Percentiles rank a stretch among this genome's conserved stretches.
phyloP scores from a whole-genome alignment of 1,140 invertebrate species.

The Anastrepha ludens region DNA sequence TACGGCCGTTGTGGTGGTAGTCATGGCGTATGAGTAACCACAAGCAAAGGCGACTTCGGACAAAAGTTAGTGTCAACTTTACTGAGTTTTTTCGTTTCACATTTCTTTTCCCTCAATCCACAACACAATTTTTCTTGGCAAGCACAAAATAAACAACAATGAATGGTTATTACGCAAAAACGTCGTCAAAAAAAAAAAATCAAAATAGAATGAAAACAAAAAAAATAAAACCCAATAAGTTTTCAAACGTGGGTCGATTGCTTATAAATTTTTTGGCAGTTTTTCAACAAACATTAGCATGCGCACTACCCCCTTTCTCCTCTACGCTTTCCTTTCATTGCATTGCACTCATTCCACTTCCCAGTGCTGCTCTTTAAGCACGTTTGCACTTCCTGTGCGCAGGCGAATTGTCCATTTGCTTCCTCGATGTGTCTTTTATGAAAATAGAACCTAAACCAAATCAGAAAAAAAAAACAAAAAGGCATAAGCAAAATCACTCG shows the following conservation, averaged over 20 bases:
- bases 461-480: not conserved
- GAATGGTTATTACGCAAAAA: not conserved
- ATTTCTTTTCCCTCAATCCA: not conserved
- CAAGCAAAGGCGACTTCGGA: not conserved
- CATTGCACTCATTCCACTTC: not conserved
- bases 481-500: not conserved
- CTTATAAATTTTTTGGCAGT: conserved; percentile 32
- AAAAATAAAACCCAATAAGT: no score
- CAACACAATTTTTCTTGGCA: no score
- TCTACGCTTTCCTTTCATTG: not conserved
- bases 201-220: not conserved
- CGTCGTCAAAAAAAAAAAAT: not conserved
- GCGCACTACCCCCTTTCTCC: not conserved
- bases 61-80: not conserved
- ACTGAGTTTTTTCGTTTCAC: not conserved
- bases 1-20: not conserved
- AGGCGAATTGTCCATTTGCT: conserved; percentile 21
- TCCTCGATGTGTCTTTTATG: not conserved
- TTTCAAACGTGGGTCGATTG: conserved; percentile 28
- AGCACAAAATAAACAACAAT: conserved; percentile 17
- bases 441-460: not conserved
- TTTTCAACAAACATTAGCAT: conserved; percentile 25
- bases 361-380: not conserved
- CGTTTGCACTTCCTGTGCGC: conserved; percentile 26
- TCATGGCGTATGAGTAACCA: conserved; percentile 34